Conservation (phyloP, 1,140 invertebrate species). For the Drosophila ohnishii region DNA sequence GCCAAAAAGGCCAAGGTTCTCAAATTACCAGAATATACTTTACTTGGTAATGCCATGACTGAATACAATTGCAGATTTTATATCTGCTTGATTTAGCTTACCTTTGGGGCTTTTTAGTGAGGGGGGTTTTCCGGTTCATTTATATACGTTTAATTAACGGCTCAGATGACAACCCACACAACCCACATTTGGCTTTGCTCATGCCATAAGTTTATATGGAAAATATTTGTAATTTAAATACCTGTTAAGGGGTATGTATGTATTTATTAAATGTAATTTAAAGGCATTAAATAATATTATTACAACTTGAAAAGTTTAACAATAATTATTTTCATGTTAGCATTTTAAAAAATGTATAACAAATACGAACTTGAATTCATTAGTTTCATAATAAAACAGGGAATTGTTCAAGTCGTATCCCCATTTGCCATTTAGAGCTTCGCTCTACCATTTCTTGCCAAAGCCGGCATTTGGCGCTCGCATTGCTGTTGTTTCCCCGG, state of each 20-base stretch:
- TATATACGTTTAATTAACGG: constrained; percentile 68
- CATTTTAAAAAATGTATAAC: no score
- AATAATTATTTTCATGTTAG: no score
- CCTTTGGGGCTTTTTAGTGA: constrained; percentile 12
- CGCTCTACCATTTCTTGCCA: constrained; percentile 40
- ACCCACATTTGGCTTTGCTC: constrained; percentile 11
- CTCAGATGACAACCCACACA: constrained; percentile 34
- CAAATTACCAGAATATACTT: constrained; percentile 1
- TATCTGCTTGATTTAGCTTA: constrained; percentile 9
- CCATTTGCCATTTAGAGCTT: constrained; percentile 8
- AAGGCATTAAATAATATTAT: not conserved
- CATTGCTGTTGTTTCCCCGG: constrained; percentile 54
- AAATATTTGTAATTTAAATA: constrained; percentile 26
- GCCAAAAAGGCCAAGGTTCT: constrained; percentile 2
- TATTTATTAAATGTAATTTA: not conserved
- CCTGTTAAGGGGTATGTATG: no score
- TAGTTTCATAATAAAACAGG: not conserved
- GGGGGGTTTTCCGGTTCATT: not conserved
- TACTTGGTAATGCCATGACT: not conserved
- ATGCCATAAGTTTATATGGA: constrained; percentile 43
- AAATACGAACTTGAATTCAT: not conserved
- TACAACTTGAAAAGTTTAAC: no score
- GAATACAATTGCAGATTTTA: not conserved
- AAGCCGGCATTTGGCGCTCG: constrained; percentile 25
- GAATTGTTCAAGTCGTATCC: not conserved